Percentiles rank a stretch among this genome's conserved stretches.
Evolutionary conservation across 2,888 invertebrate genomes (phyloP).

Genomic region (Dilophus febrilis): DNA sequence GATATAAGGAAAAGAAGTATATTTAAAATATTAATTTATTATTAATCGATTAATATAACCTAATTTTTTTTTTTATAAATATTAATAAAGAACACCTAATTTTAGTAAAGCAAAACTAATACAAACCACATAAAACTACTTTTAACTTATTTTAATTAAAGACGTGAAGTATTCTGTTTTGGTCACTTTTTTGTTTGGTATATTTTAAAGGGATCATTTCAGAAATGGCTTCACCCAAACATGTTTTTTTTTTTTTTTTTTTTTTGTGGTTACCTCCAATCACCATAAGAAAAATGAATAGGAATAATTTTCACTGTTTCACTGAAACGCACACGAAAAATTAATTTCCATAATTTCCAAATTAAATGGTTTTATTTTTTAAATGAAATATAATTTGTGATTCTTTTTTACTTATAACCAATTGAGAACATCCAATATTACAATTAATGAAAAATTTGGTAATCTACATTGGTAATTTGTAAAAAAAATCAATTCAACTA

Average conservation of each 20-base stretch:
- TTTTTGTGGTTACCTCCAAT: neutral
- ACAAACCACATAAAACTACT: too few relatives aligned
- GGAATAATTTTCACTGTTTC: neutral
- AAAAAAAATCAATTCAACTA: conserved; percentile 18
- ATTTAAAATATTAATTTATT: too few relatives aligned
- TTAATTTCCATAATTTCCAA: too few relatives aligned
- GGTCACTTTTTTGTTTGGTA: neutral
- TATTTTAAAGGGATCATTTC: neutral
- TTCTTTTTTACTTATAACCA: neutral
- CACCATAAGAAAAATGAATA: neutral
- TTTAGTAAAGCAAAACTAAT: too few relatives aligned
- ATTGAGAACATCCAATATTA: conserved; percentile 28
- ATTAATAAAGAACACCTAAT: too few relatives aligned
- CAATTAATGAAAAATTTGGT: conserved; percentile 25
- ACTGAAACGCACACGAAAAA: too few relatives aligned
- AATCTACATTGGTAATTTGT: conserved; percentile 31
- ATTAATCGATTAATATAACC: too few relatives aligned
- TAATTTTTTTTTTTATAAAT: too few relatives aligned
- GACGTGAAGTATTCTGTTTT: neutral
- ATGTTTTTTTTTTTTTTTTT: neutral
- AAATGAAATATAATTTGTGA: neutral
- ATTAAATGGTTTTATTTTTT: too few relatives aligned
- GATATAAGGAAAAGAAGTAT: too few relatives aligned
- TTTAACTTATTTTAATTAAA: too few relatives aligned
- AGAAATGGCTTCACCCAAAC: neutral